phyloP scores from a whole-genome alignment of 2,113 vertebrate genomes.

The Dasypus novemcinctus region DNA sequence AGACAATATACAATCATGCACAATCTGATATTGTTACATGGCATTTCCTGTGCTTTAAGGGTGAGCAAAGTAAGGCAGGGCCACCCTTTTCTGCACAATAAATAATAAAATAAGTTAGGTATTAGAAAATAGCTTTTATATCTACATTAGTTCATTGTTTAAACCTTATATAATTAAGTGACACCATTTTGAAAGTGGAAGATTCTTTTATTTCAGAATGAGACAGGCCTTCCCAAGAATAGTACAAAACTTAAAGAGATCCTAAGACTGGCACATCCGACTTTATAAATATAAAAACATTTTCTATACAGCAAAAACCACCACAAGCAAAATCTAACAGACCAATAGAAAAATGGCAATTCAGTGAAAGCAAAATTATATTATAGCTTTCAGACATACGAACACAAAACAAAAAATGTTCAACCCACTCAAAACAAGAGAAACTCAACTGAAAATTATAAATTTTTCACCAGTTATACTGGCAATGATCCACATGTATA shows the following conservation, averaged over 20 bases:
- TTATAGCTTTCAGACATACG: background rate
- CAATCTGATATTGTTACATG: background rate
- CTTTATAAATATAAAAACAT: background rate
- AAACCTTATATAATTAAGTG: background rate
- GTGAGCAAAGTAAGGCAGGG: background rate
- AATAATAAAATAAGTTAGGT: background rate
- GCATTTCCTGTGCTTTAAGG: background rate
- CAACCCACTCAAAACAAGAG: background rate
- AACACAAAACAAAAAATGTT: constrained; percentile 3
- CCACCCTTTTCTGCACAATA: background rate
- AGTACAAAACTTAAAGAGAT: background rate
- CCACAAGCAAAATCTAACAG: constrained; percentile 3
- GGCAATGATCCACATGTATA: background rate
- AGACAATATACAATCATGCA: background rate
- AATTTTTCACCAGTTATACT: background rate
- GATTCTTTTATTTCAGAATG: background rate
- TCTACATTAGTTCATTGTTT: background rate
- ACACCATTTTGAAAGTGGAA: background rate
- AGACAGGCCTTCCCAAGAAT: background rate
- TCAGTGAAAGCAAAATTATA: background rate
- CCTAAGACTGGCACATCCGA: background rate
- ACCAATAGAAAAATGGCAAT: background rate
- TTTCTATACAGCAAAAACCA: background rate
- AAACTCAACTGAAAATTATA: background rate
- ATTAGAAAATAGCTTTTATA: background rate